Evolutionary conservation across 2,113 vertebrate species (phyloP), one percentile per base, ranked within the genome.

Genomic region (Triplophysa dalaica): DNA sequence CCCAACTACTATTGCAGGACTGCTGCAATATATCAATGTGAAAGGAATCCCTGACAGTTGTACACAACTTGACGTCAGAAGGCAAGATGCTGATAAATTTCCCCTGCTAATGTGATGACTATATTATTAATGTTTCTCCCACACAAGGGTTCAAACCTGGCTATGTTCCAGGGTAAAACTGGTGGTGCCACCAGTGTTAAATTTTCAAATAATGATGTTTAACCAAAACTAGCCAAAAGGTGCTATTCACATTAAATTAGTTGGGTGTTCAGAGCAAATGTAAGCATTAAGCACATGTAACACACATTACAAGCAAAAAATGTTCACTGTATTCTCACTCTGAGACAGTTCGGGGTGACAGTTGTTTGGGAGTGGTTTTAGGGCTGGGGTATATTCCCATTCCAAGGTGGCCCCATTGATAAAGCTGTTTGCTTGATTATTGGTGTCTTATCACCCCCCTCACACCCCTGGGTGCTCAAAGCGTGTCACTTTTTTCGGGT

Each of bases 341-440:
- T 22, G 77, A 79, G 63, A n/a, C 52, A 60, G 43, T 66, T 62
- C 62, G 74, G 9, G 58, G n/a, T 64, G 78, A 33, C 78, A 85
- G 91, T 65, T 50, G 87, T 81, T 81, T 87, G 24, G 1, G 80
- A 17, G 75, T 81, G 85, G 77, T 74, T 78, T 69, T 70, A 86
- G 90, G 90, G 90, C 64, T 89, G 91, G 92, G 91, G 86, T 91
- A 93, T 90, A 93, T 90, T 90, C 93, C 92, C 78, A 45, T 41
- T 9, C 79, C 89, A 91, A 92, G 88, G 89, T 94, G 91, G 85
- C 83, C 16, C 14, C 12, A 4, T 84, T 67, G 91, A 94, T 94
- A 92, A 85, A 52, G 70, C 84, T 78, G 78, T 80, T 84, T 83
- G 70, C 86, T 85, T 81, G 78, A 83, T 77, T 63, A 78, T 66